Evolutionary conservation across 64 coral and sea anemone species (phyloP).

Genomic region (Hydrozoanthus tunicans): DNA sequence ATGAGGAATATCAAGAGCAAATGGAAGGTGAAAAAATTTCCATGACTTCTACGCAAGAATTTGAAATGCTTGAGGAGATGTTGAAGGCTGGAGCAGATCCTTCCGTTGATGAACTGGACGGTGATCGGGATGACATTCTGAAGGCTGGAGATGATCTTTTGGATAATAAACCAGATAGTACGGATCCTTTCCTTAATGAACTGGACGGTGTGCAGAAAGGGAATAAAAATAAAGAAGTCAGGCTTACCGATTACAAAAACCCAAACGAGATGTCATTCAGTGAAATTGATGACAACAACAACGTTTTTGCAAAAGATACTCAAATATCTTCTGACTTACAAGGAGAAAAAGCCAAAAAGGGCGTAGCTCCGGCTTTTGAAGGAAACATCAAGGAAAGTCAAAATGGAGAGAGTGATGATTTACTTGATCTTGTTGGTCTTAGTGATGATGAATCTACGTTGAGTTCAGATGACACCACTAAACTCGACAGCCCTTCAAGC

Average conservation of each 20-base stretch:
- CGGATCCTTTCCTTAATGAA: background rate
- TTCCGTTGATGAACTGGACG: slow-evolving; percentile 8
- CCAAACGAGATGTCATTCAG: background rate
- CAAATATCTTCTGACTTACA: background rate
- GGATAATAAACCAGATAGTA: background rate
- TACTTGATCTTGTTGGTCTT: slow-evolving; percentile 48
- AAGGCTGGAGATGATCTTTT: slow-evolving; percentile 14
- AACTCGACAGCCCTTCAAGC: background rate
- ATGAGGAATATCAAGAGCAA: slow-evolving; percentile 38
- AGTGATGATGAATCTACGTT: slow-evolving; percentile 31
- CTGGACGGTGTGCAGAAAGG: background rate
- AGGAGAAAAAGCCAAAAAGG: background rate
- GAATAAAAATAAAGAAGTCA: background rate
- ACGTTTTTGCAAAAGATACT: background rate
- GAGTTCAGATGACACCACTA: background rate
- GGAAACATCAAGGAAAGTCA: background rate
- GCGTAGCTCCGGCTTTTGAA: background rate
- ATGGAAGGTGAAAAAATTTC: slow-evolving; percentile 10
- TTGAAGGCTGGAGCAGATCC: slow-evolving; percentile 36
- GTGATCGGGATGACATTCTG: slow-evolving; percentile 50
- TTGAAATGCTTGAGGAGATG: slow-evolving; percentile 82
- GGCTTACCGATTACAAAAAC: background rate
- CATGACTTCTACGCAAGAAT: slow-evolving; percentile 71
- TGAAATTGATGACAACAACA: slow-evolving; percentile 23
- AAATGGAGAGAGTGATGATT: slow-evolving; percentile 14